phyloP scores from a whole-genome alignment of 2,113 vertebrate species.

The Hyperoodon ampullatus region DNA sequence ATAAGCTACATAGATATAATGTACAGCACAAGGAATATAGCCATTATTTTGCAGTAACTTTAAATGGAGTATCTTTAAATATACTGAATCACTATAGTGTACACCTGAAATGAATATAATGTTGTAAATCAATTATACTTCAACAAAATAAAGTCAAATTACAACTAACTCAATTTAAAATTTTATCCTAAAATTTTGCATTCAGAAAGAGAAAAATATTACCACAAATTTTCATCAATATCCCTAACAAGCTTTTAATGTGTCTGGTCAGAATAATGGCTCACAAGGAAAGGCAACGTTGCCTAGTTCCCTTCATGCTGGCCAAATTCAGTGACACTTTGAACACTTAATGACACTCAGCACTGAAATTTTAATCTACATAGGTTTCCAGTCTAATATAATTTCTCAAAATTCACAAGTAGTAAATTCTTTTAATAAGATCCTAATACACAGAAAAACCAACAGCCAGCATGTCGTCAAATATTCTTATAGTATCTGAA shows the following conservation, averaged over 20 bases:
- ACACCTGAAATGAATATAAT: background rate
- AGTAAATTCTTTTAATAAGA: slow-evolving; percentile 6
- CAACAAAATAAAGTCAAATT: slow-evolving; percentile 34
- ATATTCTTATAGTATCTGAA: background rate
- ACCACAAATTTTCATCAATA: background rate
- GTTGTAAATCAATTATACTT: background rate
- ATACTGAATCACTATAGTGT: background rate
- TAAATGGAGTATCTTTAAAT: background rate
- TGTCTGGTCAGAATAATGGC: background rate
- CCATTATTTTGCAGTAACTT: background rate
- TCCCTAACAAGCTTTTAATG: background rate
- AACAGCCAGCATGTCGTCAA: background rate
- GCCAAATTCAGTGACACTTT: background rate
- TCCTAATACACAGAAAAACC: background rate
- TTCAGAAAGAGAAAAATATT: background rate
- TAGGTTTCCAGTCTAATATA: background rate
- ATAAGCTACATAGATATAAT: background rate
- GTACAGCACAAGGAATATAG: background rate
- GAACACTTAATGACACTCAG: background rate
- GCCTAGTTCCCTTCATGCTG: background rate
- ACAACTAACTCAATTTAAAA: background rate
- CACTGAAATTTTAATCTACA: background rate
- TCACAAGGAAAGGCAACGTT: background rate
- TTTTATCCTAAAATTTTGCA: slow-evolving; percentile 16
- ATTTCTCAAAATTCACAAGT: background rate